Base-by-base conservation (phyloP, 2,113 vertebrate species). In the Alexandromys fortis region DNA sequence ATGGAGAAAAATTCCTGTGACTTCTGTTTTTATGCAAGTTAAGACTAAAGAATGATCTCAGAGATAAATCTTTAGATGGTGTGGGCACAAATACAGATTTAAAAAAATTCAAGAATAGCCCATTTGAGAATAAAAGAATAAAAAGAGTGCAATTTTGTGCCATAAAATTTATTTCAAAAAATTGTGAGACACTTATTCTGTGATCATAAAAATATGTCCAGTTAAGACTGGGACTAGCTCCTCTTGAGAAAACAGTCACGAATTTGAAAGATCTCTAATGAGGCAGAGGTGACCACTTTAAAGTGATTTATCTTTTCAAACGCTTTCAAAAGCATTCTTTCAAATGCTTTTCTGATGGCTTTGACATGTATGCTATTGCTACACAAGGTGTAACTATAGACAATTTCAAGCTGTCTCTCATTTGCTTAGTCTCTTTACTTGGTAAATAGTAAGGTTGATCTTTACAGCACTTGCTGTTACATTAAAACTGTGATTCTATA, bases 231-330 rank as follows among this genome's bases (percentile, higher is more conserved):
- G 26, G 45, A 35, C 61, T 83, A 12, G 95, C 83, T 97, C 90
- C 75, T 97, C 90, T 90, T 81, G 90, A 89, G 35, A 88, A 63
- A 92, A 94, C 3, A 76, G 2, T 38, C 86, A 68, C 17, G 33
- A 6, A 90, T 97, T 90, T 85, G 79, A 96, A 89, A 91, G 92
- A 73, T 28, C 49, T 81, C 72, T 75, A 58, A 12, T 28, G n/a
- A 81, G 49, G 45, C 72, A 89, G 79, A 58, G 38, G 55, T 52
- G 61, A 30, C 49, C 68, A 45, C 86, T 94, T 95, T 26, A 47
- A 63, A 58, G 30, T 58, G 47, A 88, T 94, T 90, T 77, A 91
- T 52, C 96, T 77, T 13, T 61, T 73, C 26, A 45, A 85, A 94
- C 6, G 45, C 45, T 47, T 47, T 47, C 45, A 47, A 47, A 47